Base-by-base conservation (phyloP, 2,888 invertebrate species). In the Amphimallon solstitiale region DNA sequence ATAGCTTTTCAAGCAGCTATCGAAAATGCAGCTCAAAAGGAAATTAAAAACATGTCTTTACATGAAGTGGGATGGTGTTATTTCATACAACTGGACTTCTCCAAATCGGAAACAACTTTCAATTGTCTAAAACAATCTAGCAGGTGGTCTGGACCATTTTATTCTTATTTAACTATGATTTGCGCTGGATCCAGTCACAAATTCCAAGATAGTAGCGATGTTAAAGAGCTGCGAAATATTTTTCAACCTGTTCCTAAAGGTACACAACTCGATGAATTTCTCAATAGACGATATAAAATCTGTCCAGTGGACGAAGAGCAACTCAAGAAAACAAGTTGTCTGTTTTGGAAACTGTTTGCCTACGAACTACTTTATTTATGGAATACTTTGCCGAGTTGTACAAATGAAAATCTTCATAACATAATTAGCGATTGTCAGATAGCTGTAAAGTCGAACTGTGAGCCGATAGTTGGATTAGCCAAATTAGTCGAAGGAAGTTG, bases 301-400 rank as follows among this genome's bases (percentile, higher is more conserved):
- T 81, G 74, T 70, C 80, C 77, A 40, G 71, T 65, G 64, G 76
- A 73, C 66, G 73, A 76, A 7, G 72, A 77, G n/a, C 65, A 71
- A 3, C 68, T 77, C 4, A 68, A 72, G 12, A 71, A 71, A 34
- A 73, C 75, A 34, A 70, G 73, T n/a, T 38, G 70, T 2, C 66
- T 78, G 4, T 86, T 85, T 75, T 89, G 88, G 80, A 85, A 84
- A 69, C 78, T 90, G 63, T 82, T 89, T 52, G 84, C 86, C 15
- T 87, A 88, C 73, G 90, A 91, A 78, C 82, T 90, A 77, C 81
- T 91, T 35, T 90, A 89, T 74, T 79, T 90, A 49, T 90, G 90
- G 90, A 89, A 89, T 74, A 86, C 89, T 9, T 78, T 90, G 71
- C 85, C 88, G 19, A 88, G 84, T 69, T 89, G 85, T 79, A 85